Conservation (phyloP, 1,140 invertebrate species). For the Colletes latitarsis region DNA sequence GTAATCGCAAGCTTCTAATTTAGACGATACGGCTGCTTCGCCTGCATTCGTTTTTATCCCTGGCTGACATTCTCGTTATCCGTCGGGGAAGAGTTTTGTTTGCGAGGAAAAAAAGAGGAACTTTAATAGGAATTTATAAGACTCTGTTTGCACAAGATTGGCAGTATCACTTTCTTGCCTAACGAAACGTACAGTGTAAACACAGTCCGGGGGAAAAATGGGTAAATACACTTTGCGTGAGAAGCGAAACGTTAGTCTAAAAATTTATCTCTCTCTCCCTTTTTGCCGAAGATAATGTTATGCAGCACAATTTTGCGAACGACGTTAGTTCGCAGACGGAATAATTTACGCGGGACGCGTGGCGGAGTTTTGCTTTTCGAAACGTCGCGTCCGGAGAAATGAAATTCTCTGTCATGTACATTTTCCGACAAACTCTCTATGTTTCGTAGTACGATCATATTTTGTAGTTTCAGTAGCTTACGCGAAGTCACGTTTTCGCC, state of each 20-base stretch:
- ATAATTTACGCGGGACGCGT: background rate
- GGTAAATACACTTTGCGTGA: too few species aligned
- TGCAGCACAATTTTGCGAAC: background rate
- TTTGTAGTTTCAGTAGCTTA: background rate
- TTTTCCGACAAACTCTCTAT: background rate
- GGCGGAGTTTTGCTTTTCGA: background rate
- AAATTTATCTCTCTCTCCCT: background rate
- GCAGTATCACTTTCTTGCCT: too few species aligned
- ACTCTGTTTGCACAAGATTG: too few species aligned
- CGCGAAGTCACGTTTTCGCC: background rate
- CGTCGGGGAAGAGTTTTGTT: too few species aligned
- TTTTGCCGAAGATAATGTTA: background rate
- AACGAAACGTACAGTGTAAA: too few species aligned
- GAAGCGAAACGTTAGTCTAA: background rate
- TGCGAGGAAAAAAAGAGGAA: too few species aligned
- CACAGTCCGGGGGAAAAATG: too few species aligned
- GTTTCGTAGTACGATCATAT: background rate
- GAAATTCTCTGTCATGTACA: background rate
- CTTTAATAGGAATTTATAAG: too few species aligned
- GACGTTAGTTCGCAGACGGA: background rate
- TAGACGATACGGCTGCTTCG: too few species aligned
- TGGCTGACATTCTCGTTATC: too few species aligned
- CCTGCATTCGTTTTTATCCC: too few species aligned
- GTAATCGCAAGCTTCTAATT: too few species aligned
- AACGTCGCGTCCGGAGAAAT: background rate